phyloP scores from a whole-genome alignment of 2,888 invertebrate species.

The Gortyna flavago region DNA sequence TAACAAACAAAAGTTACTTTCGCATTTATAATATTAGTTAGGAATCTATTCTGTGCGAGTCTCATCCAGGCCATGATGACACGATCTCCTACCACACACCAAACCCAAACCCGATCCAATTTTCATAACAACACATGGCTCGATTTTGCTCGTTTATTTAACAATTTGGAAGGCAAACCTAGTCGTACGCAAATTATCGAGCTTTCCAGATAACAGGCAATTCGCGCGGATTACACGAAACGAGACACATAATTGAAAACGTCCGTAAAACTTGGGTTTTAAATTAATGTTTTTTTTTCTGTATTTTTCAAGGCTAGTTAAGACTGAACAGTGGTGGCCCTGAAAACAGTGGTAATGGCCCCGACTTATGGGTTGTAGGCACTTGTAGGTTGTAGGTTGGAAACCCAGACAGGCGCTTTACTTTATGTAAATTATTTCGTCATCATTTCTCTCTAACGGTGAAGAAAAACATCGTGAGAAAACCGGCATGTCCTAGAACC shows the following conservation, averaged over 20 bases:
- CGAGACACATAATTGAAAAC: conserved; percentile 20
- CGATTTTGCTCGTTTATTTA: conserved; percentile 15
- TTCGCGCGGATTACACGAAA: conserved; percentile 17
- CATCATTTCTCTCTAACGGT: too few relatives aligned
- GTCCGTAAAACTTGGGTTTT: conserved; percentile 15
- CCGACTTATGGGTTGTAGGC: too few relatives aligned
- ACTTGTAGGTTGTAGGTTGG: too few relatives aligned
- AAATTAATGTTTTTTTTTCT: not conserved
- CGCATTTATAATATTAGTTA: not conserved
- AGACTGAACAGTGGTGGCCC: not conserved
- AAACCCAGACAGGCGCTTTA: too few relatives aligned
- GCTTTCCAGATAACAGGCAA: conserved; percentile 33
- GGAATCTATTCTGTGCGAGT: not conserved
- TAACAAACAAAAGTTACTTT: not conserved
- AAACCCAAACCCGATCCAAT: not conserved
- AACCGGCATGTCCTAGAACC: too few relatives aligned
- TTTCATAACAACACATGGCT: not conserved
- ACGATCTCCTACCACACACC: not conserved
- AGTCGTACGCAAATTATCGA: conserved; percentile 34
- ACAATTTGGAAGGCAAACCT: conserved; percentile 27
- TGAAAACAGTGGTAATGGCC: not conserved
- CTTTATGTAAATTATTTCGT: too few relatives aligned
- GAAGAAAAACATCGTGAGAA: too few relatives aligned
- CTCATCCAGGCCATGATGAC: not conserved
- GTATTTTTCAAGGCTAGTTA: not conserved